Evolutionary conservation across 2,888 invertebrate species (phyloP).

Genomic region (Microdon myrmicae): DNA sequence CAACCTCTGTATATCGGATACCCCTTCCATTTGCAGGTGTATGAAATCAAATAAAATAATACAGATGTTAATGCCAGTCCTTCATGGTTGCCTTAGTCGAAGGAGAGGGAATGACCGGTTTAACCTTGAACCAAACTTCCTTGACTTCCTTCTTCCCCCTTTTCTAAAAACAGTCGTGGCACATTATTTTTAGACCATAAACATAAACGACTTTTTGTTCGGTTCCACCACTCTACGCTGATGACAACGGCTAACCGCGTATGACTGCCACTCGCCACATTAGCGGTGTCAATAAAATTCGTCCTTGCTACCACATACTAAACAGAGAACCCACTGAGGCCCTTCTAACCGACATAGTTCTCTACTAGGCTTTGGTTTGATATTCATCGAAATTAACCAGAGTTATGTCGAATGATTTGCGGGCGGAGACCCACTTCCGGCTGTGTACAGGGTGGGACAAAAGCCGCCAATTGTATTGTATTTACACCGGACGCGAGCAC

Average conservation of each 20-base stretch:
- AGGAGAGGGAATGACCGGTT: constrained; percentile 8
- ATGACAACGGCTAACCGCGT: neutral
- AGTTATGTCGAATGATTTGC: constrained; percentile 34
- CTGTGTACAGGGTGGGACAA: constrained; percentile 5
- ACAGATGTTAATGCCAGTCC: constrained; percentile 44
- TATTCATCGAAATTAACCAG: constrained; percentile 40
- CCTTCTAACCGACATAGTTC: constrained; percentile 23
- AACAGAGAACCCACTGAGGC: neutral
- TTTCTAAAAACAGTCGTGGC: constrained; percentile 28
- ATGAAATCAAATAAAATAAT: constrained; percentile 37
- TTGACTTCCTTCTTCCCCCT: constrained; percentile 2
- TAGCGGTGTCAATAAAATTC: constrained; percentile 21
- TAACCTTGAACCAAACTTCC: constrained; percentile 10
- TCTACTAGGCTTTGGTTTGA: constrained; percentile 11
- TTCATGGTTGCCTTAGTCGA: constrained; percentile 40
- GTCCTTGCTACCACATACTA: constrained; percentile 21
- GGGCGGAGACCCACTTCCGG: constrained; percentile 1
- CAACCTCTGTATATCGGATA: too few species aligned
- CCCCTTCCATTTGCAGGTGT: neutral
- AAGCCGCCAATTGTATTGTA: constrained; percentile 44
- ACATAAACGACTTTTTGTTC: constrained; percentile 9
- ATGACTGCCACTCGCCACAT: neutral
- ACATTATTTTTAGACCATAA: constrained; percentile 9
- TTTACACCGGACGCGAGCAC: constrained; percentile 38
- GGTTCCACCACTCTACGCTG: constrained; percentile 8